Evolutionary conservation across 2,797 vertebrate genomes (phyloP), one percentile per base, ranked within the genome.

Genomic region (Austrolebias charrua): DNA sequence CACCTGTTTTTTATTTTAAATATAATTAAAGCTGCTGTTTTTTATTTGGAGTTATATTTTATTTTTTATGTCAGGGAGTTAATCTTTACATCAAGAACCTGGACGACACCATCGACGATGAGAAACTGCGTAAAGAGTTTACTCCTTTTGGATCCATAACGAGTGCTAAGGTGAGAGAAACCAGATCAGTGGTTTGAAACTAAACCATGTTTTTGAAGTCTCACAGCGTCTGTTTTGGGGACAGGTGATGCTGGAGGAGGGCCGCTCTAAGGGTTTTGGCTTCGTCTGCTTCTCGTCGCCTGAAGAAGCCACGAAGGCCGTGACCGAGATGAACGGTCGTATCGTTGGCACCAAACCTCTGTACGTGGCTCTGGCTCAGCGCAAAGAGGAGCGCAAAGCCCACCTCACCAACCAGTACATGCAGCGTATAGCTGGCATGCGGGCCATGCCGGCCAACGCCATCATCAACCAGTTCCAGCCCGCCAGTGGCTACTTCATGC

Each of bases 381-480:
- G 98, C 84, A 99, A 99, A 75, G 98, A 99, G 56, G 97, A 98
- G 86, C 93, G 98, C 31, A 99, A 99, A 84, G 98, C 97, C 70
- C 97, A 99, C 62, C 93, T 99, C 29, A 99, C 98, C 50, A 99
- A 98, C 78, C 98, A 99, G 88, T 99, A 99, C 84, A 98, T 99
- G 97, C 98, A 99, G 81, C 95, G 97, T 13, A 98, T 99, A 2
- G 96, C 97, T 4, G 98, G 98, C 43, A 98, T 99, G 98, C 94
- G 97, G 66, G 95, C 97, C n/a, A 89, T 99, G 91, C 97, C 97
- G 0, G 96, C 98, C 63, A 99, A 95, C 10, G 93, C 97, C 52
- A 98, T 99, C 88, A 94, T 99, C 75, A 98, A 97, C 75, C 98
- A 99, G 92, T 99, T 99, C 91, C 97, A 99, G 91, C 97, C 97